Percentiles rank a stretch among this genome's conserved stretches.
These are phyloP conservation scores for Pseudotriccus pelzelni DNA, from an alignment of 2,797 vertebrate genomes.

Conservation along the genomic window DNA sequence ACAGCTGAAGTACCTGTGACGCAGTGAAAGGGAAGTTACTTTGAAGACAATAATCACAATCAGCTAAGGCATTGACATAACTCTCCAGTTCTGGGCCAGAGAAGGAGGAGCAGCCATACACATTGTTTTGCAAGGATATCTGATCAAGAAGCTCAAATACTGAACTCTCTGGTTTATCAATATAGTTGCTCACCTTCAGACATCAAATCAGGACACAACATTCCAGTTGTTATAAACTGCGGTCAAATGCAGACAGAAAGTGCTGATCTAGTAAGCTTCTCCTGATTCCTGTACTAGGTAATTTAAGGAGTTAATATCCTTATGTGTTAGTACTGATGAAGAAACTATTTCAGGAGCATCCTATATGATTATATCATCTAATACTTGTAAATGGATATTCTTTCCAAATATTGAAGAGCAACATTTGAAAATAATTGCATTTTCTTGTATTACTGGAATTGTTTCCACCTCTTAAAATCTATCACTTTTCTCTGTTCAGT, in stretches of 20 bases:
- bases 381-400: background rate
- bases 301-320: background rate
- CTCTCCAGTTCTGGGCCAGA: background rate
- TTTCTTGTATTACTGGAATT: background rate
- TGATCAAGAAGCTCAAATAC: background rate
- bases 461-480: background rate
- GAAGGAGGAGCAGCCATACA: background rate
- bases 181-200: background rate
- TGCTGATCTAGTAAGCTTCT: background rate
- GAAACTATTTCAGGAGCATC: background rate
- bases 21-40: background rate
- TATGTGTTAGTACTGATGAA: background rate
- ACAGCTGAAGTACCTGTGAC: background rate
- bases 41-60: background rate
- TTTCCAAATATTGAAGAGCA: background rate
- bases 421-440: background rate
- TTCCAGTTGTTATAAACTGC: background rate
- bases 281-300: background rate
- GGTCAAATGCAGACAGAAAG: background rate
- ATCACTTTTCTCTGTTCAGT: background rate
- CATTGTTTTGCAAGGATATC: background rate
- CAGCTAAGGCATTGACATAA: background rate
- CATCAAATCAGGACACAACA: background rate
- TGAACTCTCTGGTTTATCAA: background rate
- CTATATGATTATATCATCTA: background rate